phyloP scores from a whole-genome alignment of 2,113 vertebrate genomes.

The Sula dactylatra region DNA sequence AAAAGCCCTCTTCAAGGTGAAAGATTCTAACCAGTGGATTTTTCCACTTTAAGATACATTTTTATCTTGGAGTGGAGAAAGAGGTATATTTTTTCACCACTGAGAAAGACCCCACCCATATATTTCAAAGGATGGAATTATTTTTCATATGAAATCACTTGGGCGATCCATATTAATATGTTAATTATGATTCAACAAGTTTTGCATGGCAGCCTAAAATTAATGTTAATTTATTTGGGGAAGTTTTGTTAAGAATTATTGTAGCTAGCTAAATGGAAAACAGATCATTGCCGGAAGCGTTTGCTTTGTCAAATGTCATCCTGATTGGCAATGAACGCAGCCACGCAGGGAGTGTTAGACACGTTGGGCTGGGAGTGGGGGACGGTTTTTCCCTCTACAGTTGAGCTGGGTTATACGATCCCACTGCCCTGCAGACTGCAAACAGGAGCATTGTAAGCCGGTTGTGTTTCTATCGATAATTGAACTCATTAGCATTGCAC shows the following conservation, averaged over 20 bases:
- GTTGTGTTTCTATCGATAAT: not conserved
- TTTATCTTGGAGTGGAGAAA: not conserved
- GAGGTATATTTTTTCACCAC: not conserved
- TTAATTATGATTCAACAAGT: not conserved
- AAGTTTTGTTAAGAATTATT: not conserved
- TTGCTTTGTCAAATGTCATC: not conserved
- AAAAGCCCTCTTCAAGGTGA: not conserved
- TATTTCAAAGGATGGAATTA: not conserved
- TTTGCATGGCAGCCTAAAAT: not conserved
- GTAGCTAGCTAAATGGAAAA: not conserved
- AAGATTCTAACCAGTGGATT: not conserved
- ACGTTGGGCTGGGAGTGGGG: rapidly evolving
- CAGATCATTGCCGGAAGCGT: not conserved
- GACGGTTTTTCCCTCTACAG: not conserved
- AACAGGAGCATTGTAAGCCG: not conserved
- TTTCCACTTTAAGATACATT: not conserved
- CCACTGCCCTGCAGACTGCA: not conserved
- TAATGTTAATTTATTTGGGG: not conserved
- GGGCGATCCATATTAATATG: rapidly evolving
- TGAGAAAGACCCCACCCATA: not conserved
- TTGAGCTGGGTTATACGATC: not conserved
- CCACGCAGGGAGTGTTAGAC: rapidly evolving
- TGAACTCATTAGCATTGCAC: not conserved
- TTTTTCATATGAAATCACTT: not conserved
- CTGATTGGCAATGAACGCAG: not conserved